Evolutionary conservation across 1,140 invertebrate species (phyloP).

Genomic region (Heliothis virescens): DNA sequence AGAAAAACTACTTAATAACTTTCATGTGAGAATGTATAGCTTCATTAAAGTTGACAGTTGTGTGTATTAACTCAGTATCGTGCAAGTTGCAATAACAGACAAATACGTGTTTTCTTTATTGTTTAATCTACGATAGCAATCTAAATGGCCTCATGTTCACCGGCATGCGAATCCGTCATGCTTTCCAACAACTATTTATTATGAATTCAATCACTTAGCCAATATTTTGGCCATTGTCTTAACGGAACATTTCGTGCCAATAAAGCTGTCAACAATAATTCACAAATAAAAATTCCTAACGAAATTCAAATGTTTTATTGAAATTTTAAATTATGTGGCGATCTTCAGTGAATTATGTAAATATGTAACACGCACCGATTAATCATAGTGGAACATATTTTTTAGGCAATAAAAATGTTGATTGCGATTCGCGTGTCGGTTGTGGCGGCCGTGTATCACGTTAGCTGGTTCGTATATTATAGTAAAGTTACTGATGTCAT

Average conservation of each 20-base stretch:
- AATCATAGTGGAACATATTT: conserved; percentile 15
- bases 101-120: not conserved
- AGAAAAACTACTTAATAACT: not conserved
- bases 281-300: not conserved
- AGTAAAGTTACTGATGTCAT: conserved; percentile 64
- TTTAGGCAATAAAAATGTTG: conserved; percentile 29
- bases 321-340: conserved; percentile 18
- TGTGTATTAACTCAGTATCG: not conserved
- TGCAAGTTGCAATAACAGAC: conserved; percentile 23
- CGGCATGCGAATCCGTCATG: conserved; percentile 16
- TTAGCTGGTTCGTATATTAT: conserved; percentile 5
- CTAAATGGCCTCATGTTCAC: conserved; percentile 11
- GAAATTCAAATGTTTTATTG: conserved; percentile 19
- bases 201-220: not conserved
- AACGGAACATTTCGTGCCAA: conserved; percentile 17
- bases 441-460: conserved; percentile 28
- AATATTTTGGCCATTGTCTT: conserved; percentile 28
- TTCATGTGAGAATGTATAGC: not conserved
- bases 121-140: conserved; percentile 1
- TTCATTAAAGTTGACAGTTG: not conserved
- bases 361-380: conserved; percentile 30
- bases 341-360: conserved; percentile 14
- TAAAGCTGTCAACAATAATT: conserved; percentile 34
- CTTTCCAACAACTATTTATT: conserved; percentile 29
- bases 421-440: conserved; percentile 11